These are phyloP conservation scores for Ophraella communa DNA, from an alignment of 2,888 invertebrate species.

Conservation along the genomic window DNA sequence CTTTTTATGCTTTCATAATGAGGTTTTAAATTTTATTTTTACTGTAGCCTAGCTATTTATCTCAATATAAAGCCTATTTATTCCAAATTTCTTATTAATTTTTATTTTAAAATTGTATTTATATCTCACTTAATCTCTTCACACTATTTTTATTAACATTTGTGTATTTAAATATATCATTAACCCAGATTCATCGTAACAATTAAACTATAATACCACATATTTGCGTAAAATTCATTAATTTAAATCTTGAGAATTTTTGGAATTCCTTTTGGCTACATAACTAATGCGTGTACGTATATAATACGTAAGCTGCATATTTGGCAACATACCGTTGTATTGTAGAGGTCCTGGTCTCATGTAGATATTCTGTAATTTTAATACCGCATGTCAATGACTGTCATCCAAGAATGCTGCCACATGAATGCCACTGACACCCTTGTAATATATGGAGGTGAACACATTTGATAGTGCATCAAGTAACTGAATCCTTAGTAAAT, in stretches of 20 bases:
- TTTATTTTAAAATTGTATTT: no score
- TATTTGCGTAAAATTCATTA: neutral
- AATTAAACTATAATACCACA: neutral
- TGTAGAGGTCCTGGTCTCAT: conserved; percentile 22
- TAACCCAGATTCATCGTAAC: neutral
- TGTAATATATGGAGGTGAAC: conserved; percentile 7
- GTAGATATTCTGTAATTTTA: conserved; percentile 33
- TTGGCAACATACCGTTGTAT: conserved; percentile 21
- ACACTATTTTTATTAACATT: no score
- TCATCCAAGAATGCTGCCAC: conserved; percentile 32
- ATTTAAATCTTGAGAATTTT: conserved; percentile 2
- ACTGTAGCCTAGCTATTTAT: no score
- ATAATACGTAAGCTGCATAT: conserved; percentile 19
- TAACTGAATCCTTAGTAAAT: neutral
- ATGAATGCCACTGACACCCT: conserved; percentile 20
- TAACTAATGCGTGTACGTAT: conserved; percentile 10
- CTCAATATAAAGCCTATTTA: no score
- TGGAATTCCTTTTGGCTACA: conserved; percentile 2
- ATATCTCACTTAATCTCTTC: no score
- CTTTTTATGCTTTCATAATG: no score
- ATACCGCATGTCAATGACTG: conserved; percentile 34
- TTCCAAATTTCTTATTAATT: no score
- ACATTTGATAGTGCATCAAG: neutral
- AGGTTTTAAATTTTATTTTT: no score
- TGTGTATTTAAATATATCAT: neutral